phyloP scores from a whole-genome alignment of 2,113 vertebrate genomes.

The Epinephelus lanceolatus region DNA sequence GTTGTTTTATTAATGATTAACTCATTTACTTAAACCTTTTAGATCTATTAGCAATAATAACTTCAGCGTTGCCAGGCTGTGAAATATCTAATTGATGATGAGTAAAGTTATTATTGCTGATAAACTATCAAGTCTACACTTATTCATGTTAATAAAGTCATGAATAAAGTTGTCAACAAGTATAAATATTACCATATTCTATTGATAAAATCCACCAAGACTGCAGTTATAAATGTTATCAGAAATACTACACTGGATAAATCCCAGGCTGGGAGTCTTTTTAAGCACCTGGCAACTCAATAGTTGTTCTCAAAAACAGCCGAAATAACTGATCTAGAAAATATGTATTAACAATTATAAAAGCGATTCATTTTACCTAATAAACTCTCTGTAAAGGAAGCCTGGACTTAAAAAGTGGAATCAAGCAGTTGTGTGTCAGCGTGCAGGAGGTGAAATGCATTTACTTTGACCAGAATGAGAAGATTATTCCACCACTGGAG shows the following conservation, averaged over 20 bases:
- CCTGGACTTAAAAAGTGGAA: not conserved
- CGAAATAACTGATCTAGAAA: not conserved
- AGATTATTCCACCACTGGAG: conserved; percentile 13
- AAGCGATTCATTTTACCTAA: not conserved
- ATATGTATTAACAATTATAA: too few species aligned
- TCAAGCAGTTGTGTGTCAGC: not conserved
- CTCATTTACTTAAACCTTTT: not conserved
- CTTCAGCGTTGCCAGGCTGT: not conserved
- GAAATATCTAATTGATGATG: not conserved
- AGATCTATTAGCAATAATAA: not conserved
- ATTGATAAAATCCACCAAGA: not conserved
- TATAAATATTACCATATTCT: too few species aligned
- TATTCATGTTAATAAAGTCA: not conserved
- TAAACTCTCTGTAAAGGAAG: not conserved
- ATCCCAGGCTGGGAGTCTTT: not conserved
- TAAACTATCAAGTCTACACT: not conserved
- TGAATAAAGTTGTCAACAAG: too few species aligned
- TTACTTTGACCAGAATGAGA: conserved; percentile 23
- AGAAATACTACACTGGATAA: too few species aligned
- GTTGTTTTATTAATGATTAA: not conserved
- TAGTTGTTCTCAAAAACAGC: not conserved
- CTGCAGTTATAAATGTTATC: not conserved
- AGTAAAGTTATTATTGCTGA: too few species aligned
- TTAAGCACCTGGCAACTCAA: not conserved
- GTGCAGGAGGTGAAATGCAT: not conserved